A percentile compares a stretch with the other conserved stretches of the same genome.
These are phyloP conservation scores for Muscicapa comitata DNA, from an alignment of 2,797 vertebrate genomes.

Conservation along the genomic window DNA sequence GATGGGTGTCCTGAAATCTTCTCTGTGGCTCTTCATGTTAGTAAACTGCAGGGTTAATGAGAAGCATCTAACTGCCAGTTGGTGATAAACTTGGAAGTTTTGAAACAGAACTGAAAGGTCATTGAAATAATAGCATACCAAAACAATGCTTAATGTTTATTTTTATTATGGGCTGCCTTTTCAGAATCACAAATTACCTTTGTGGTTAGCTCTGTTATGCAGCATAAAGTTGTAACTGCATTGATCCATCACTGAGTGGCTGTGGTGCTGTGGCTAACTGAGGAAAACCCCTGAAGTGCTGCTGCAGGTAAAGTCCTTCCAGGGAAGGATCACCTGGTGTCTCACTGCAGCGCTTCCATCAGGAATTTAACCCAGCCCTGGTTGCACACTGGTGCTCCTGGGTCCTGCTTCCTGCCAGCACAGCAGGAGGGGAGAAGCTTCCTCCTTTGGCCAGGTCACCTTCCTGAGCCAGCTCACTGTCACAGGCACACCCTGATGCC, in stretches of 20 bases:
- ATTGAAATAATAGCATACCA: constrained; percentile 11
- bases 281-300: not conserved
- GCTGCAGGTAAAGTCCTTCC: not conserved
- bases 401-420: not conserved
- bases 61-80: not conserved
- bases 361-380: not conserved
- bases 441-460: not conserved
- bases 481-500: not conserved
- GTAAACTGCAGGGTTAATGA: not conserved
- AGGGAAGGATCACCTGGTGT: not conserved
- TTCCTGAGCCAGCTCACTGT: not conserved
- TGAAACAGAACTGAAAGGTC: constrained; percentile 40
- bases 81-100: constrained; percentile 23
- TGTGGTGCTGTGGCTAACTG: not conserved
- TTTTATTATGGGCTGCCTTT: constrained; percentile 42
- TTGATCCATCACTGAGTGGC: not conserved
- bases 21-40: not conserved
- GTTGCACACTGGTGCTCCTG: not conserved
- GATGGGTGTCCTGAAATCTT: not conserved
- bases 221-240: not conserved
- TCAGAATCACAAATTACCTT: not conserved
- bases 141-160: constrained; percentile 38
- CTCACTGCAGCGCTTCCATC: not conserved
- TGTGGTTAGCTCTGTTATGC: not conserved
- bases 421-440: not conserved